Percentiles rank a stretch among this genome's conserved stretches.
These are phyloP conservation scores for Neomorphus geoffroyi DNA, from an alignment of 2,797 vertebrate species.

Conservation along the genomic window DNA sequence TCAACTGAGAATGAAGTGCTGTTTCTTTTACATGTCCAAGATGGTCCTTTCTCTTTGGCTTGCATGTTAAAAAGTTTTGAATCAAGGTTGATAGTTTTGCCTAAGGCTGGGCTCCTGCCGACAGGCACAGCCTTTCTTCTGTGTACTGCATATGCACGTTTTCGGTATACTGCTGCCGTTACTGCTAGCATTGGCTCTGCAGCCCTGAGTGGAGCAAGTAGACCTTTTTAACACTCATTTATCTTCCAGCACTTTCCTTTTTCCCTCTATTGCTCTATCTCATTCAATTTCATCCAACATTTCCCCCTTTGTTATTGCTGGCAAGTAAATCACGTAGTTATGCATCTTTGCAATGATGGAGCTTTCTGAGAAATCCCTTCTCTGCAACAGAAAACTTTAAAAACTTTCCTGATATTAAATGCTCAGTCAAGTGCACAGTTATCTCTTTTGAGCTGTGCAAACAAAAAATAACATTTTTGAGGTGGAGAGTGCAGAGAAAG, in stretches of 20 bases:
- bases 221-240: conserved; percentile 8
- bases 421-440: conserved; percentile 1
- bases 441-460: not conserved
- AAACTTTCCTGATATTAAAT: conserved; percentile 71
- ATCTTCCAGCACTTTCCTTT: conserved; percentile 47
- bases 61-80: not conserved
- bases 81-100: not conserved
- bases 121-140: not conserved
- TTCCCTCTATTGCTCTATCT: conserved; percentile 54
- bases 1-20: not conserved
- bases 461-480: not conserved
- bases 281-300: conserved; percentile 72
- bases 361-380: conserved; percentile 61
- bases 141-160: accelerated
- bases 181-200: not conserved
- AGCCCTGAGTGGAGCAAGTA: not conserved
- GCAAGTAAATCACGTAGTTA: conserved; percentile 68
- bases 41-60: not conserved
- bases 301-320: conserved; percentile 72
- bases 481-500: not conserved
- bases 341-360: conserved; percentile 42
- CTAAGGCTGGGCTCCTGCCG: not conserved
- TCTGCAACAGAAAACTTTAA: conserved; percentile 49
- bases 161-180: not conserved
- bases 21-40: not conserved